Evolutionary conservation across 2,888 invertebrate genomes (phyloP).

Genomic region (Idaea aversata): DNA sequence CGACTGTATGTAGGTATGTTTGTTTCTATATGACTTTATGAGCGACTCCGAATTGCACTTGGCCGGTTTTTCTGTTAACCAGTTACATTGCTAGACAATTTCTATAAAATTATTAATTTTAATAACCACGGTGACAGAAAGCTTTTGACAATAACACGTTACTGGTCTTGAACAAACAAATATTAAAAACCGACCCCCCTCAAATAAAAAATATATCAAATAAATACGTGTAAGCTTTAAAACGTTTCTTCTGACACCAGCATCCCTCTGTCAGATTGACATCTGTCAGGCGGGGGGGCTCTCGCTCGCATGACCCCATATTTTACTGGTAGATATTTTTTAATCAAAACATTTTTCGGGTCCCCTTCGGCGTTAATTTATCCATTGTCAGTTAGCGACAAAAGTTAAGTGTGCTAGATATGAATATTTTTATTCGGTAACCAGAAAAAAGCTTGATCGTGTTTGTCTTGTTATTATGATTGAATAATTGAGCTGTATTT

Average conservation of each 20-base stretch:
- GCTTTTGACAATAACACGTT: constrained; percentile 2
- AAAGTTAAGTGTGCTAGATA: constrained; percentile 61
- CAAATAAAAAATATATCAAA: constrained; percentile 4
- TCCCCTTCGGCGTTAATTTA: constrained; percentile 57
- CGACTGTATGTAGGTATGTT: no score
- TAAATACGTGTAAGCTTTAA: constrained; percentile 4
- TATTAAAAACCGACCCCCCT: background rate
- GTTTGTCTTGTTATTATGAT: background rate
- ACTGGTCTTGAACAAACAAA: constrained; percentile 3
- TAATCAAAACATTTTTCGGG: constrained; percentile 77
- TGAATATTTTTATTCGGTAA: constrained; percentile 32
- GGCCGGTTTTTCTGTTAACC: no score
- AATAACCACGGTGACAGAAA: background rate
- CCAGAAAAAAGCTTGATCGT: background rate
- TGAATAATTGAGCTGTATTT: no score
- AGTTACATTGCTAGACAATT: background rate
- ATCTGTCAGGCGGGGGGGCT: constrained; percentile 61
- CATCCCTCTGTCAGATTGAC: constrained; percentile 68
- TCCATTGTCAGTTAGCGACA: constrained; percentile 61
- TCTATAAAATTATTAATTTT: background rate
- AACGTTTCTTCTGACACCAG: constrained; percentile 26
- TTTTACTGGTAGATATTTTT: constrained; percentile 68
- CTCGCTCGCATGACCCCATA: constrained; percentile 46
- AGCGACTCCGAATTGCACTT: no score
- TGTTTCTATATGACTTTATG: no score